These are phyloP conservation scores for Drosophila putrida DNA, from an alignment of 2,888 invertebrate species.

Conservation along the genomic window DNA sequence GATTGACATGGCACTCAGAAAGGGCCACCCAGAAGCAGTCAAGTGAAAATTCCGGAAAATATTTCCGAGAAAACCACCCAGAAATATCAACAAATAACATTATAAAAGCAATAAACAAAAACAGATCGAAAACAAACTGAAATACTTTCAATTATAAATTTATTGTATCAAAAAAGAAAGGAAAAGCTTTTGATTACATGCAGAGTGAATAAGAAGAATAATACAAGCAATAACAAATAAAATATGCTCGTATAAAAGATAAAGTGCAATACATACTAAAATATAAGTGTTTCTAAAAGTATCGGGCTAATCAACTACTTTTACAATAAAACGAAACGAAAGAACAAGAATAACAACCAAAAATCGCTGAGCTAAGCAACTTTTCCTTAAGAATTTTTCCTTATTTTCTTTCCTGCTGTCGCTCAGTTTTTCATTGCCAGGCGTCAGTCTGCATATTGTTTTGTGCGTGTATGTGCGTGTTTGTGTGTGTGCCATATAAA, in stretches of 20 bases:
- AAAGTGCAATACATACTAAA: constrained; percentile 55
- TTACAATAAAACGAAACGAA: constrained; percentile 15
- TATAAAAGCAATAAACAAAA: constrained; percentile 7
- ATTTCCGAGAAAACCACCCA: constrained; percentile 20
- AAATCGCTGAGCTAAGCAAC: constrained; percentile 58
- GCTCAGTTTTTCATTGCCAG: constrained; percentile 44
- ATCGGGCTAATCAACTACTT: constrained; percentile 63
- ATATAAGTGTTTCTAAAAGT: constrained; percentile 1
- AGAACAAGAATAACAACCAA: background rate
- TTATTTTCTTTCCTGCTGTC: constrained; percentile 28
- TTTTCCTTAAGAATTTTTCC: constrained; percentile 36
- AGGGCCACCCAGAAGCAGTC: constrained; percentile 47
- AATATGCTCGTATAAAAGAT: constrained; percentile 33
- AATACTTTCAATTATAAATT: constrained; percentile 29
- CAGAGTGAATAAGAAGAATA: background rate
- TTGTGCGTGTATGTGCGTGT: constrained; percentile 6
- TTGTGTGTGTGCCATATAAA: constrained; percentile 52
- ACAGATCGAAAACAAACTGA: background rate
- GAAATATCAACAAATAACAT: constrained; percentile 23
- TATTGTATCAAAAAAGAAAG: background rate
- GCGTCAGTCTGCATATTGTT: constrained; percentile 39
- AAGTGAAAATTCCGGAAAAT: constrained; percentile 25
- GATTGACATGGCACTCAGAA: constrained; percentile 68
- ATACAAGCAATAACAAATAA: constrained; percentile 30
- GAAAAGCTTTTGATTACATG: background rate